A percentile compares a stretch with the other conserved stretches of the same genome.
phyloP scores from a whole-genome alignment of 1,140 invertebrate genomes.

The Oscheius sp. region DNA sequence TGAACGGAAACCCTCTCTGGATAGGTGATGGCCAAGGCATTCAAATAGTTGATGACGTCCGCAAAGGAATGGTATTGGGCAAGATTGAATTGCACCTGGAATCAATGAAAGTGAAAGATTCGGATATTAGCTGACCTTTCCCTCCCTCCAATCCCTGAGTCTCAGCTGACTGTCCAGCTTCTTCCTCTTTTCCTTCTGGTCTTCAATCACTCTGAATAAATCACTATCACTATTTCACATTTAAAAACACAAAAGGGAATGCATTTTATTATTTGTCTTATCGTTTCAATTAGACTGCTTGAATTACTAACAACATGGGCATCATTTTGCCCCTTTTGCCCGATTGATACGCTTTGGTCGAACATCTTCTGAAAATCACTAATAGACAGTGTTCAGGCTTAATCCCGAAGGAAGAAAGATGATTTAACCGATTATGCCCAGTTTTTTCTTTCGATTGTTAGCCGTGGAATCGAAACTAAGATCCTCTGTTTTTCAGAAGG shows the following conservation, averaged over 20 bases:
- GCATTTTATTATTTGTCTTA: too few species aligned
- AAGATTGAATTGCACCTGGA: constrained; percentile 47
- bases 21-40: constrained; percentile 54
- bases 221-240: neutral
- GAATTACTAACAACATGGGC: too few species aligned
- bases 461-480: too few species aligned
- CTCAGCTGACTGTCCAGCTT: constrained; percentile 15
- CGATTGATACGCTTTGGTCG: too few species aligned
- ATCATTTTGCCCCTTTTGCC: too few species aligned
- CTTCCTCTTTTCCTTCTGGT: constrained; percentile 19
- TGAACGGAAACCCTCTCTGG: constrained; percentile 54
- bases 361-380: too few species aligned
- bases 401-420: neutral
- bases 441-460: too few species aligned
- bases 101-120: neutral
- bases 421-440: too few species aligned
- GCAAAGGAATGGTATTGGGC: constrained; percentile 58
- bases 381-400: too few species aligned
- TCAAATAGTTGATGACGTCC: constrained; percentile 59
- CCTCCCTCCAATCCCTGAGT: constrained; percentile 28
- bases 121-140: constrained; percentile 11
- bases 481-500: too few species aligned
- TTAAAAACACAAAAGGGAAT: neutral
- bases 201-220: constrained; percentile 33
- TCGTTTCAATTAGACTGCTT: too few species aligned